These are phyloP conservation scores for Sprattus sprattus DNA, from an alignment of 2,113 vertebrate species.

Conservation along the genomic window DNA sequence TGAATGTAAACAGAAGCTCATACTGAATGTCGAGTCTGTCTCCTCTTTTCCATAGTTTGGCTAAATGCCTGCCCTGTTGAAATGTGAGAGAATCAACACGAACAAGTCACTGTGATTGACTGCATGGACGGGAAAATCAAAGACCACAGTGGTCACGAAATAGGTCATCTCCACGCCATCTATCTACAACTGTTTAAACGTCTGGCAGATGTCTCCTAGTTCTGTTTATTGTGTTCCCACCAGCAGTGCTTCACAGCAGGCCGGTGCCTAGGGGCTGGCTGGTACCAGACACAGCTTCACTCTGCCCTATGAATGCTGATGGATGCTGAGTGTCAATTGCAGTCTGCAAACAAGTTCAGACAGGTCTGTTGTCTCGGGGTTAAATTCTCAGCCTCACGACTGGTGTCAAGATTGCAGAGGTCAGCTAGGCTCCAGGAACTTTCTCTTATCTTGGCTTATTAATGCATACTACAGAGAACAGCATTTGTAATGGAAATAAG, in stretches of 20 bases:
- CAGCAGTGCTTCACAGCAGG: background rate
- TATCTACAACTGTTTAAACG: background rate
- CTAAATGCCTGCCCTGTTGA: background rate
- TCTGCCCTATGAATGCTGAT: background rate
- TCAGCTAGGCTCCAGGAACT: background rate
- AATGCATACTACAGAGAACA: background rate
- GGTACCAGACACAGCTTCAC: background rate
- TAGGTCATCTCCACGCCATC: background rate
- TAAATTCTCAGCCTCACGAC: background rate
- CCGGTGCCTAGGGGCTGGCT: background rate
- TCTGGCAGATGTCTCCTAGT: background rate
- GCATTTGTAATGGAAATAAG: background rate
- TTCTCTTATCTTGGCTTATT: background rate
- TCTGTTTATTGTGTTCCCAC: slow-evolving; percentile 15
- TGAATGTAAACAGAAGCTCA: background rate
- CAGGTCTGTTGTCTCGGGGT: background rate
- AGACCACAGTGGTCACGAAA: background rate
- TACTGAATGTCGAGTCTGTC: slow-evolving; percentile 4
- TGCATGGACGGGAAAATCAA: background rate
- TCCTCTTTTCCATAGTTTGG: background rate
- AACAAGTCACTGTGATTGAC: background rate
- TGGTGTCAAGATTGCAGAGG: background rate
- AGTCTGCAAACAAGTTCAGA: background rate
- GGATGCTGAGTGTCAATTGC: background rate
- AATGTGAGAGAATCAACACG: slow-evolving; percentile 6